Conservation (phyloP, 2,888 invertebrate genomes). For the Acrobasis suavella region DNA sequence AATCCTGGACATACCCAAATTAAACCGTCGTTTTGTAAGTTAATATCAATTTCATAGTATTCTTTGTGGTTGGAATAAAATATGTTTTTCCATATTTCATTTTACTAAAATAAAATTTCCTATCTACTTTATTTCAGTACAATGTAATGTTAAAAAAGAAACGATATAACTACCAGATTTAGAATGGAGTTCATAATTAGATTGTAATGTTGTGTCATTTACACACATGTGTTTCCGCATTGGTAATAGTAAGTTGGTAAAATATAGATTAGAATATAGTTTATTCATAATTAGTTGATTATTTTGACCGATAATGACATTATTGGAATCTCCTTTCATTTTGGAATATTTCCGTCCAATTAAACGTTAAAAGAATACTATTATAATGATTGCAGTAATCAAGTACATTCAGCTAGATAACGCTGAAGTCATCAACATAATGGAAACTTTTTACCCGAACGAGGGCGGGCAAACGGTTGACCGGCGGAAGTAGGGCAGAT, state of each 20-base stretch:
- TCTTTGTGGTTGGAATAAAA: slow-evolving; percentile 11
- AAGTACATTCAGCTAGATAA: not conserved
- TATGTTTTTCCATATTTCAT: slow-evolving; percentile 2
- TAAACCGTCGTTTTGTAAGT: slow-evolving; percentile 17
- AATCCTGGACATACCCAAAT: slow-evolving; percentile 39
- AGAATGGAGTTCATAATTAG: not conserved
- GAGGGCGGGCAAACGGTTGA: slow-evolving; percentile 39
- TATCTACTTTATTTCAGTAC: not conserved
- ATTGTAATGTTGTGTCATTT: too few species aligned
- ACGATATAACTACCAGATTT: not conserved
- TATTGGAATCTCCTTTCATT: not conserved
- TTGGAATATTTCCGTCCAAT: not conserved
- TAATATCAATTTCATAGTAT: slow-evolving; percentile 21
- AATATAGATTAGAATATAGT: not conserved
- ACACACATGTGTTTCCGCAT: too few species aligned
- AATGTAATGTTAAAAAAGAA: not conserved
- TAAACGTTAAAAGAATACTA: not conserved
- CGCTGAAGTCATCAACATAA: not conserved
- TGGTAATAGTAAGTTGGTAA: too few species aligned
- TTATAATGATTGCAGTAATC: not conserved
- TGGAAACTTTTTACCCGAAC: slow-evolving; percentile 4
- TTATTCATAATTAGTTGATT: not conserved
- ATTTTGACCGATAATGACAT: not conserved
- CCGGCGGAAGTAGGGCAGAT: slow-evolving; percentile 56
- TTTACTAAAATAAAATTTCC: not conserved